Evolutionary conservation across 2,888 invertebrate species (phyloP), one percentile per base, ranked within the genome.

Genomic region (Cremastinae sp.): DNA sequence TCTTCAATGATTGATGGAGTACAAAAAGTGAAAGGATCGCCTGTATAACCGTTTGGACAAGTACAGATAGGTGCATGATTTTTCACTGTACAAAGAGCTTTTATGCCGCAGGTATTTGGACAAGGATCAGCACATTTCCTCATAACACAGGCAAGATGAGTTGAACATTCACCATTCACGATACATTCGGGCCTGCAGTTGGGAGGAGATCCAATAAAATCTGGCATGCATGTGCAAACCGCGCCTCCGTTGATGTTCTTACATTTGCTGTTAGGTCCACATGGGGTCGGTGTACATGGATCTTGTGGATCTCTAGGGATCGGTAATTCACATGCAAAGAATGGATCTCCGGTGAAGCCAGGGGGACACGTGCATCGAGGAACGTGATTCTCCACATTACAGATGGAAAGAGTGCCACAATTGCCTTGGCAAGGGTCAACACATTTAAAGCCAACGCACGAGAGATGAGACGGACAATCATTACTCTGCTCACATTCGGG

Each of bases 41-140:
- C 97, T 43, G 95, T 95, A 90, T 94, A 95, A n/a, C 95, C 95
- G 47, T 93, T 91, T 51, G 96, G 94, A 83, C 97, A 97, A 2
- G 95, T 95, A 85, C 97, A 97, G 78, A 96, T 95, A 1, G 96
- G 96, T 84, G 95, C 96, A 88, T 97, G 96, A 87, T 96, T 96
- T 86, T 94, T 94, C 0, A 95, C 94, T 56, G 93, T 93, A 85
- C 97, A 97, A 80, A 95, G 93, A 1, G 97, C 96, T 82, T 94
- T 93, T 61, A 95, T 91, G n/a, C 97, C 97, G 87, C 97, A 97
- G 0, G 96, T 96, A 80, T 96, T 95, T 10, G 95, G 94, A 84
- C 97, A 97, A 43, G 97, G 97, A 90, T 97, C 96, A 8, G 94
- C 93, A 87, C 97, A 97, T 90, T 94, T 95, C 83, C 95, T 95